phyloP scores from a whole-genome alignment of 2,888 invertebrate genomes.

The Eledona agricola region DNA sequence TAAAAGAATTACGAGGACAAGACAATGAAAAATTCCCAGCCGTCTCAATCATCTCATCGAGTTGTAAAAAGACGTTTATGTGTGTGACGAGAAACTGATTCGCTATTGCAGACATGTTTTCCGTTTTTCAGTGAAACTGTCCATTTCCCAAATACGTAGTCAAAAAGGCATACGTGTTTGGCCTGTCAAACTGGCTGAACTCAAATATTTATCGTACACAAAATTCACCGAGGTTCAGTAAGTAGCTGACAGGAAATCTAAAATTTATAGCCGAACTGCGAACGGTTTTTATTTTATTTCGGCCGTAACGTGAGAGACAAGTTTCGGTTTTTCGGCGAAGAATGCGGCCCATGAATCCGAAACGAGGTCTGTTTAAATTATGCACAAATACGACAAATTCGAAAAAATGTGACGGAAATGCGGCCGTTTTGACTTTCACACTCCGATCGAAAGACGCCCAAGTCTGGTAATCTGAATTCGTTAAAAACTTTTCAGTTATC shows the following conservation, averaged over 20 bases:
- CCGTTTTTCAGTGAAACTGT: constrained; percentile 54
- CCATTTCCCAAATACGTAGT: constrained; percentile 56
- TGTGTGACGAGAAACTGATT: constrained; percentile 45
- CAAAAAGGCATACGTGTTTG: constrained; percentile 52
- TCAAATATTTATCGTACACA: constrained; percentile 50
- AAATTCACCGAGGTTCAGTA: constrained; percentile 43
- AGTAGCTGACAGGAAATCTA: constrained; percentile 49
- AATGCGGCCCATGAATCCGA: too few relatives aligned
- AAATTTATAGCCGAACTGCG: constrained; percentile 41
- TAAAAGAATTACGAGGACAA: constrained; percentile 39
- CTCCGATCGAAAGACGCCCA: too few relatives aligned
- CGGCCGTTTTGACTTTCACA: too few relatives aligned
- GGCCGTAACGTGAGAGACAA: too few relatives aligned
- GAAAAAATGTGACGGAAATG: neutral
- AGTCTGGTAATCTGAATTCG: constrained; percentile 5
- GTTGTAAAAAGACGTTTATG: constrained; percentile 22
- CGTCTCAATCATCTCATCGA: too few relatives aligned
- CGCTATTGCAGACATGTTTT: constrained; percentile 52
- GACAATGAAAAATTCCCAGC: constrained; percentile 37
- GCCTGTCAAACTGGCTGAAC: constrained; percentile 41
- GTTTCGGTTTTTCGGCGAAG: too few relatives aligned
- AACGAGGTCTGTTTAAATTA: neutral
- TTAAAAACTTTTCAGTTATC: constrained; percentile 24
- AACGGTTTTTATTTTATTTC: constrained; percentile 24
- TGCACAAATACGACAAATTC: neutral